These are phyloP conservation scores for Glareola pratincola DNA, from an alignment of 2,113 vertebrate genomes.

Conservation along the genomic window DNA sequence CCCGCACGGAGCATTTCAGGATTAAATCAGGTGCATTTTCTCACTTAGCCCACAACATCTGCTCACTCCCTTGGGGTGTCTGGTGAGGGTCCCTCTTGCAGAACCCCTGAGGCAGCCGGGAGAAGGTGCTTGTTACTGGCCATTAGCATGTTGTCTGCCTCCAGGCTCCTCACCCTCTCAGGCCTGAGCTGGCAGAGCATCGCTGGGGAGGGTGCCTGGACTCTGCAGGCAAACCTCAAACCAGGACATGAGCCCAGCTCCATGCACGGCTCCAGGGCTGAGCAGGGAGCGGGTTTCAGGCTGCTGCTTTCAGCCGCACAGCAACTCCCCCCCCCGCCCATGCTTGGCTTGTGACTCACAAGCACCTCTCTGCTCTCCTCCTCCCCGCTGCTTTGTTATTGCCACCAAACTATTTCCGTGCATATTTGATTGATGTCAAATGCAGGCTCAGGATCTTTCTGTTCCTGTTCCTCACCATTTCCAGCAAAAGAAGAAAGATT, in stretches of 20 bases:
- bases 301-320: background rate
- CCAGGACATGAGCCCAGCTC: background rate
- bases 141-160: too few species aligned
- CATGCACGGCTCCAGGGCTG: background rate
- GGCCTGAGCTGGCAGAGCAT: background rate
- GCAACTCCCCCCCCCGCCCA: background rate
- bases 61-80: background rate
- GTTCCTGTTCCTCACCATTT: background rate
- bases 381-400: background rate
- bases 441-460: background rate
- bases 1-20: background rate
- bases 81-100: accelerated
- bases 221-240: too few species aligned
- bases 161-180: background rate
- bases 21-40: background rate
- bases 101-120: background rate
- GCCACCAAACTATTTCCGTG: background rate
- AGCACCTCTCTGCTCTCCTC: background rate
- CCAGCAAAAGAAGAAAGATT: background rate
- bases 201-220: background rate
- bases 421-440: background rate
- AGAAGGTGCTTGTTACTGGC: background rate
- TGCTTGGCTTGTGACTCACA: background rate
- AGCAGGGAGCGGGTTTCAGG: background rate
- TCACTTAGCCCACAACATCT: background rate